phyloP scores from a whole-genome alignment of 1,140 invertebrate genomes.

The Philotrypesis tridentata region DNA sequence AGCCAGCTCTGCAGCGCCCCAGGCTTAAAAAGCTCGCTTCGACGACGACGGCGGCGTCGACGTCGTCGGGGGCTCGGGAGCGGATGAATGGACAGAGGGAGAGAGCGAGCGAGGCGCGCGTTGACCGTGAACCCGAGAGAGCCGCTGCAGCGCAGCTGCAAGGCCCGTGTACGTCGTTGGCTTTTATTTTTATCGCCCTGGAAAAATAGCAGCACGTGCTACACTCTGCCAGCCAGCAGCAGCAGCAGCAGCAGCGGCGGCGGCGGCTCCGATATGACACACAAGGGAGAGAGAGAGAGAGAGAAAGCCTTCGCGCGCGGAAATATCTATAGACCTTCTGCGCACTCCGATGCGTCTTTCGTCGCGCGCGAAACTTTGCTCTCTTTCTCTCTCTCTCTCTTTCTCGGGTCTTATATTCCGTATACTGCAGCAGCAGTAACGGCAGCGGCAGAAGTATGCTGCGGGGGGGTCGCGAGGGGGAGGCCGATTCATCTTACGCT shows the following conservation, averaged over 20 bases:
- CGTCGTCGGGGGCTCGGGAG: not conserved
- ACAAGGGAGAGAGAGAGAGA: not conserved
- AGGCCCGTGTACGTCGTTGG: not conserved
- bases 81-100: not conserved
- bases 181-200: constrained; percentile 14
- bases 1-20: too few relatives aligned
- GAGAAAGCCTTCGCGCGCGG: not conserved
- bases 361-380: not conserved
- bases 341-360: not conserved
- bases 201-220: constrained; percentile 9
- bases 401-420: not conserved
- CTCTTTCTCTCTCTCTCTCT: too few relatives aligned
- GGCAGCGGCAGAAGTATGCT: too few relatives aligned
- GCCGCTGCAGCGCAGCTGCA: not conserved
- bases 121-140: constrained; percentile 12
- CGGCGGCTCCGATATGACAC: not conserved
- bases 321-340: constrained; percentile 3
- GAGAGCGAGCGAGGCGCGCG: not conserved
- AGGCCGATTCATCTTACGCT: not conserved
- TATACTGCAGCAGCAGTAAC: not conserved
- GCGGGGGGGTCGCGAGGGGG: not conserved
- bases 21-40: too few relatives aligned
- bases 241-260: too few relatives aligned
- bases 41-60: too few relatives aligned
- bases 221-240: too few relatives aligned